Percentiles rank a stretch among this genome's conserved stretches.
phyloP scores from a whole-genome alignment of 1,140 invertebrate genomes.

The Drosophila mayri region DNA sequence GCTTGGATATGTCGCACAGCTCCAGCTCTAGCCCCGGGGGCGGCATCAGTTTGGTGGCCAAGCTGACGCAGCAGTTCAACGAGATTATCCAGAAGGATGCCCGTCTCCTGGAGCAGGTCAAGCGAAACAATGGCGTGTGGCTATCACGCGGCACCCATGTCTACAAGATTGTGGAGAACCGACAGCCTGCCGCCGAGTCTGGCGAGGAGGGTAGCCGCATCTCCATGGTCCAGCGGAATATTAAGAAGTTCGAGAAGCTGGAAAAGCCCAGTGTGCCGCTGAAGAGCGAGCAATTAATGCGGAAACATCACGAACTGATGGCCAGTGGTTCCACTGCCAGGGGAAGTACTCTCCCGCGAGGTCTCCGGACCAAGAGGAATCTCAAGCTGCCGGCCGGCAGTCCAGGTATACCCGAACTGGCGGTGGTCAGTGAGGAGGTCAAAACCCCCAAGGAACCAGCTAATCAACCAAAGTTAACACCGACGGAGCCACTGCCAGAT shows the following conservation, averaged over 20 bases:
- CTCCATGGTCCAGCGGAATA: slow-evolving; percentile 83
- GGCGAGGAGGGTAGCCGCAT: slow-evolving; percentile 13
- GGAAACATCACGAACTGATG: slow-evolving; percentile 69
- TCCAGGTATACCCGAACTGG: slow-evolving; percentile 14
- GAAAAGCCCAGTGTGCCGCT: slow-evolving; percentile 84
- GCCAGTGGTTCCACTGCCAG: slow-evolving; percentile 1
- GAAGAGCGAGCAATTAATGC: slow-evolving; percentile 75
- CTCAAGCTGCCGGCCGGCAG: slow-evolving; percentile 22
- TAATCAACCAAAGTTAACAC: slow-evolving; percentile 32
- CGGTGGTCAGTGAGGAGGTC: slow-evolving; percentile 54
- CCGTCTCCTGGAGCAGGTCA: slow-evolving; percentile 81
- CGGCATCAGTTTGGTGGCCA: slow-evolving; percentile 80
- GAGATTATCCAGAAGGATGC: slow-evolving; percentile 84
- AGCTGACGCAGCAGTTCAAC: slow-evolving; percentile 86
- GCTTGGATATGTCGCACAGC: not conserved
- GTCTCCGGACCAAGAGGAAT: slow-evolving; percentile 4
- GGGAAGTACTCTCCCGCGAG: not conserved
- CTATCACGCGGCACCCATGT: slow-evolving; percentile 70
- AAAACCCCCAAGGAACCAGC: slow-evolving; percentile 45
- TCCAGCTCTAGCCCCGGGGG: not conserved
- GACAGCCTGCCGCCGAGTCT: not conserved
- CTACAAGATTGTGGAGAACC: slow-evolving; percentile 78
- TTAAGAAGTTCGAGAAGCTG: slow-evolving; percentile 85
- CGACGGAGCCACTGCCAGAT: slow-evolving; percentile 1
- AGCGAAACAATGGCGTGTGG: slow-evolving; percentile 78